Percentiles rank a stretch among this genome's conserved stretches.
Conservation (phyloP, 2,888 invertebrate species). For the Orchesellides sinensis region DNA sequence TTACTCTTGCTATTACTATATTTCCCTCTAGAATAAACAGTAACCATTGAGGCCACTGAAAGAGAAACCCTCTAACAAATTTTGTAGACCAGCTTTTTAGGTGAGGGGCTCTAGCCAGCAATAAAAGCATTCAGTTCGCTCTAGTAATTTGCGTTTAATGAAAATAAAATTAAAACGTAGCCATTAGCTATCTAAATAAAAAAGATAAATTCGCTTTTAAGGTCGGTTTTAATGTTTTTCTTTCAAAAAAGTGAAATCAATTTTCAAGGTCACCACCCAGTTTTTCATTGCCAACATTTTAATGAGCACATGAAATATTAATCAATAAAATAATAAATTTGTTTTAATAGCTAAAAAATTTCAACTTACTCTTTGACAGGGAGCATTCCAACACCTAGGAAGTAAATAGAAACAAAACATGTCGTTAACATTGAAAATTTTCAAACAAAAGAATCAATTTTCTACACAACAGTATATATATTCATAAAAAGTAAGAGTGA, state of each 20-base stretch:
- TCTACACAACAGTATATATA: background rate
- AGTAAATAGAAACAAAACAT: conserved; percentile 75
- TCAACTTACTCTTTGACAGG: conserved; percentile 94
- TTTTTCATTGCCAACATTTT: conserved; percentile 15
- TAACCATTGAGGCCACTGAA: conserved; percentile 38
- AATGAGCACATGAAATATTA: background rate
- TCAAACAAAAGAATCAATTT: conserved; percentile 7
- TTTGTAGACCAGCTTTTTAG: conserved; percentile 21
- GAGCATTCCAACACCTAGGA: conserved; percentile 95
- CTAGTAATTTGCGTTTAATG: conserved; percentile 15
- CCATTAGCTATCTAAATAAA: background rate
- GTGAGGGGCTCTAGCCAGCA: conserved; percentile 2
- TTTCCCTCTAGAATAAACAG: no score
- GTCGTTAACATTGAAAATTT: background rate
- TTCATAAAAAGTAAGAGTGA: background rate
- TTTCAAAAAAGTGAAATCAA: conserved; percentile 56
- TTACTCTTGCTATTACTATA: no score
- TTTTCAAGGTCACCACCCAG: conserved; percentile 58
- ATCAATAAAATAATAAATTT: background rate
- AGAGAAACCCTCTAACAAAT: conserved; percentile 40
- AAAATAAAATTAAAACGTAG: no score
- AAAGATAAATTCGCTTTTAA: background rate
- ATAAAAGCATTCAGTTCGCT: conserved; percentile 1
- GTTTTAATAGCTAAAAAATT: no score
- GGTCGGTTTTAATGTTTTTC: background rate